Base-by-base conservation (phyloP, 2,113 vertebrate genomes). In the Lepus europaeus region DNA sequence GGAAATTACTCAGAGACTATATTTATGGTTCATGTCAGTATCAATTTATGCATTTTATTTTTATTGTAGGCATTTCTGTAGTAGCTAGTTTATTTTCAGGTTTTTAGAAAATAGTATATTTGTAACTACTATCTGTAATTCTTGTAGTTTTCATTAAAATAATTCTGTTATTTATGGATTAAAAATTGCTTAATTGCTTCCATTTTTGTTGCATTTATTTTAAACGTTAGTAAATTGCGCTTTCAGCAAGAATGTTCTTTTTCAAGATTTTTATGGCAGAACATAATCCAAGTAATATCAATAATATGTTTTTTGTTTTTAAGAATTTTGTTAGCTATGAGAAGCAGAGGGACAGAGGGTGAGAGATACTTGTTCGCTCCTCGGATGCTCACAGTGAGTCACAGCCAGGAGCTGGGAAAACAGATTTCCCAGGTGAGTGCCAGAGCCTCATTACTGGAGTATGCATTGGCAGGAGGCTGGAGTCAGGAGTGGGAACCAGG, bases 171-270 rank as follows among this genome's bases (percentile, higher is more conserved):
- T 70, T 23, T 51, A 16, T 82, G 70, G 17, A 73, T 77, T 87
- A 56, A 96, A 95, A 89, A 76, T 59, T 80, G 4, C 49, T 90
- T 89, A 66, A 61, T 84, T 94, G 27, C 39, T 49, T 97, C 31
- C 36, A 93, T 79, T n/a, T 49, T 76, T 64, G 6, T 76, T 84
- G 20, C 10, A 85, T 77, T 94, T 94, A 78, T 81, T 92, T 87
- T 69, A 82, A 95, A 95, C 56, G 39, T 95, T 68, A 78, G 23
- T 89, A 6, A 85, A 1, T 85, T 69, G 1, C 8, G 20, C 89
- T 25, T 90, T 86, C 74, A 74, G n/a, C 53, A 93, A 91, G 89
- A 82, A 78, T 89, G 16, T 79, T 87, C 19, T 63, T 56, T 63
- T 88, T 6, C 27, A 88, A 51, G 25, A 68, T 59, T 93, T 92